Evolutionary conservation across 2,888 invertebrate genomes (phyloP), one percentile per base, ranked within the genome.

Genomic region (Hyposoter didymator): DNA sequence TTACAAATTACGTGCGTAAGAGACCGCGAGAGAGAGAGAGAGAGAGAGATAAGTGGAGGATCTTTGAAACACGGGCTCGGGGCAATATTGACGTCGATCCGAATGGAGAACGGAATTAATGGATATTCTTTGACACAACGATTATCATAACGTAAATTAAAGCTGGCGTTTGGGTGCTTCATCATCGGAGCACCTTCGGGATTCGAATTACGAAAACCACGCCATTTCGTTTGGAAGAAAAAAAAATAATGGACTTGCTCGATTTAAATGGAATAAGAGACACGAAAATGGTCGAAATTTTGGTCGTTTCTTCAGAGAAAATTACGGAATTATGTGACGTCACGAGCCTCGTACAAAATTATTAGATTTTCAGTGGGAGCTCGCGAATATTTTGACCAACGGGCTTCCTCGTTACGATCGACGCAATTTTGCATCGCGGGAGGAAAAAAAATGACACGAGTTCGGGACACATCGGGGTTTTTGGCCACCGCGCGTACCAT

Each of bases 71-170:
- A 35, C n/a, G n/a, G 35, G 35, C 35, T 35, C 10, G 22, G 49
- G 35, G 66, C 76, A 19, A 66, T 66, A 28, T 74, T 19, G 39
- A 32, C 39, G 66, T 47, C 14, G 39, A 39, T 39, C 10, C n/a
- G 76, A 35, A 22, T 17, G n/a, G 22, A 43, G 17, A 28, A 28
- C 19, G 55, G 8, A 17, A 52, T 59, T 39, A 79, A 39, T 39
- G 39, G 59, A 69, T 70, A 67, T 82, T 82, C 76, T 84, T 80
- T 66, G 32, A 47, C 22, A 73, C 67, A 17, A 47, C 66, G 72
- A 81, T 73, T 84, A 75, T 80, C 74, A 39, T 47, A 69, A 73
- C 22, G 79, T 35, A 49, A 79, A 79, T 84, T 74, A 66, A 78
- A 35, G 35, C 69, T 72, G 12, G 64, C 39, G 64, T n/a, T 32